A percentile compares a stretch with the other conserved stretches of the same genome.
Conservation (phyloP, 1,140 invertebrate genomes). For the Ostrea denselamellosa region DNA sequence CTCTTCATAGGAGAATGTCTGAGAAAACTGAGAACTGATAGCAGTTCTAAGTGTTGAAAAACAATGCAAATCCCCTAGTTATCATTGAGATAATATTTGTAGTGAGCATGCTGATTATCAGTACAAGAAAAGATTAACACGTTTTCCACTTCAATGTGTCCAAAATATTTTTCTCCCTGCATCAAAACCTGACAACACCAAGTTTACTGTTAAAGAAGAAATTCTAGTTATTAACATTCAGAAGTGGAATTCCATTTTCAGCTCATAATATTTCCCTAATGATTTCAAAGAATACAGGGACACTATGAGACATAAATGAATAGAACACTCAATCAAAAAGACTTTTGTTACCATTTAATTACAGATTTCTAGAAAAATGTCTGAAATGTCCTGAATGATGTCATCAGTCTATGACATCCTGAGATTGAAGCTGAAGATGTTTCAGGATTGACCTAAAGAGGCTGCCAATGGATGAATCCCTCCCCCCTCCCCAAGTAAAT, state of each 20-base stretch:
- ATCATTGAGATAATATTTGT: slow-evolving; percentile 19
- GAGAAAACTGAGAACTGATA: slow-evolving; percentile 21
- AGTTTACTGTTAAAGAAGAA: neutral
- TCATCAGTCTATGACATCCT: neutral
- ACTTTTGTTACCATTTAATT: neutral
- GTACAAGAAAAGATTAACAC: slow-evolving; percentile 19
- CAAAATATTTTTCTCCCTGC: neutral
- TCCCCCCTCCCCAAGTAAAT: too few species aligned
- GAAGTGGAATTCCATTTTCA: neutral
- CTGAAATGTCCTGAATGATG: neutral
- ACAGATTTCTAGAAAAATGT: neutral
- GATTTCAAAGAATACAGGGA: too few species aligned
- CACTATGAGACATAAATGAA: too few species aligned
- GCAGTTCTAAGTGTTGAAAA: slow-evolving; percentile 19
- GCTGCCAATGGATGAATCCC: too few species aligned
- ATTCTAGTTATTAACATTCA: neutral
- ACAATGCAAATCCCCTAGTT: slow-evolving; percentile 28
- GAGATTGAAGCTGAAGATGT: too few species aligned
- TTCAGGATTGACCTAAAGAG: too few species aligned
- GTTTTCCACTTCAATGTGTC: neutral
- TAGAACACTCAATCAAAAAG: too few species aligned
- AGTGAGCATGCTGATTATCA: slow-evolving; percentile 10
- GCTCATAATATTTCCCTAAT: neutral
- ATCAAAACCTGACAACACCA: neutral
- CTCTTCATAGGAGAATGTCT: slow-evolving; percentile 11